A percentile compares a stretch with the other conserved stretches of the same genome.
Conservation (phyloP, 2,113 vertebrate species). For the Strix uralensis region DNA sequence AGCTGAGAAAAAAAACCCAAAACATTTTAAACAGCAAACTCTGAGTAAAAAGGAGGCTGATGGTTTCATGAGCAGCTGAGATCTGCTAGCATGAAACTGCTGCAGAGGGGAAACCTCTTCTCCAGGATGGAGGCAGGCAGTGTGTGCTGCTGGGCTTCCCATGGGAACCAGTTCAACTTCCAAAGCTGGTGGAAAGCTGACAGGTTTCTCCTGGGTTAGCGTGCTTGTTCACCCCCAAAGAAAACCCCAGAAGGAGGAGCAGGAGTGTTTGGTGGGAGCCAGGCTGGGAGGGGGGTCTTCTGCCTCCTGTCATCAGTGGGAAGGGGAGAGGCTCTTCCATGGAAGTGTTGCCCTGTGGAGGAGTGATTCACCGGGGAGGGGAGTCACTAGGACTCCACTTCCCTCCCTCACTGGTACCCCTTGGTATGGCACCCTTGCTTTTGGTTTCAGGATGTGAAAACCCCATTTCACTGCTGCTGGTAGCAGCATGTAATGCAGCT, state of each 20-base stretch:
- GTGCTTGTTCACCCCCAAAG: not conserved
- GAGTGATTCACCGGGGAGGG: not conserved
- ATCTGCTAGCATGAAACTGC: not conserved
- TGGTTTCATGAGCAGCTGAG: not conserved
- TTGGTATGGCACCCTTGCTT: not conserved
- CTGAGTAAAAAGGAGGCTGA: not conserved
- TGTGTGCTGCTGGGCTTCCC: not conserved
- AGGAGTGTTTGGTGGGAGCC: not conserved
- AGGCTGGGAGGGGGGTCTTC: not conserved
- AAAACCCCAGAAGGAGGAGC: not conserved
- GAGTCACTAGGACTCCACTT: not conserved
- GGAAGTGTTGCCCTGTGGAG: accelerated
- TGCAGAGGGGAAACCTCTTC: not conserved
- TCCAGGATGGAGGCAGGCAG: accelerated
- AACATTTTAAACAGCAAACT: not conserved
- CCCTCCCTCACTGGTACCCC: not conserved
- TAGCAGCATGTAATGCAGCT: not conserved
- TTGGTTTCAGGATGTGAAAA: not conserved
- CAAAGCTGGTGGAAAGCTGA: not conserved
- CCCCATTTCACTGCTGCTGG: not conserved
- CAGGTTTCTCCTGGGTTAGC: not conserved
- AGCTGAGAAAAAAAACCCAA: not conserved
- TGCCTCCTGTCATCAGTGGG: not conserved
- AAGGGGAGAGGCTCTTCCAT: not conserved
- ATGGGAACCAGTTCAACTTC: not conserved